Percentiles rank a stretch among this genome's conserved stretches.
Evolutionary conservation across 2,797 vertebrate species (phyloP).

Genomic region (Morelia viridis): DNA sequence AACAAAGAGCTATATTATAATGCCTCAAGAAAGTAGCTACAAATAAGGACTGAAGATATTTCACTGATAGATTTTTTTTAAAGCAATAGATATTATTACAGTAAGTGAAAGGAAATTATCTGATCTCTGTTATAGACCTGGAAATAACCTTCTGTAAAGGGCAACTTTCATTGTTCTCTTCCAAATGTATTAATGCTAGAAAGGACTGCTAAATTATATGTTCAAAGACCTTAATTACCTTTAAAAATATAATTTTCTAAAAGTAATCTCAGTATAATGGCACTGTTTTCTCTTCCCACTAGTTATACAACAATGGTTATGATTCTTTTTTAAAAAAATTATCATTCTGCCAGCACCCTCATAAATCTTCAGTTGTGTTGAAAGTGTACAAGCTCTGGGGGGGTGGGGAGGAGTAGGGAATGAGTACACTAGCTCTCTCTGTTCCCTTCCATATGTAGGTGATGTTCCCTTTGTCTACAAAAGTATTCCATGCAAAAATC

Average conservation of each 20-base stretch:
- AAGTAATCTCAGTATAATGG: neutral
- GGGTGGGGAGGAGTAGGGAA: neutral
- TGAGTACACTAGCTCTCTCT: neutral
- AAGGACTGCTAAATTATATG: slow-evolving; percentile 1
- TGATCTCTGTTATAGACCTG: neutral
- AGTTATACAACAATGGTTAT: neutral
- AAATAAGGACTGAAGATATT: neutral
- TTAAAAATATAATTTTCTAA: neutral
- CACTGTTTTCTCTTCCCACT: neutral
- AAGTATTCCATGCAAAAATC: neutral
- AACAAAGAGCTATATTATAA: slow-evolving; percentile 4
- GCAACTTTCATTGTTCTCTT: neutral
- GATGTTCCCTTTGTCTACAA: neutral
- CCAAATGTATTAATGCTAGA: slow-evolving; percentile 11
- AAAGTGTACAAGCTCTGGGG: neutral
- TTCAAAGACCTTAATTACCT: neutral
- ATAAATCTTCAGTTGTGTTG: neutral
- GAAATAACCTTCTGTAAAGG: neutral
- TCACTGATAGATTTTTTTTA: slow-evolving; percentile 16
- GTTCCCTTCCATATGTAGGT: neutral
- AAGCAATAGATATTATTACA: slow-evolving; percentile 20
- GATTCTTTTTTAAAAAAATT: neutral
- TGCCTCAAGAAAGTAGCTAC: neutral
- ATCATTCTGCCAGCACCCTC: neutral
- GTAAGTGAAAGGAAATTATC: slow-evolving; percentile 27